Evolutionary conservation across 2,888 invertebrate species (phyloP).

Genomic region (Anaspis maculata): DNA sequence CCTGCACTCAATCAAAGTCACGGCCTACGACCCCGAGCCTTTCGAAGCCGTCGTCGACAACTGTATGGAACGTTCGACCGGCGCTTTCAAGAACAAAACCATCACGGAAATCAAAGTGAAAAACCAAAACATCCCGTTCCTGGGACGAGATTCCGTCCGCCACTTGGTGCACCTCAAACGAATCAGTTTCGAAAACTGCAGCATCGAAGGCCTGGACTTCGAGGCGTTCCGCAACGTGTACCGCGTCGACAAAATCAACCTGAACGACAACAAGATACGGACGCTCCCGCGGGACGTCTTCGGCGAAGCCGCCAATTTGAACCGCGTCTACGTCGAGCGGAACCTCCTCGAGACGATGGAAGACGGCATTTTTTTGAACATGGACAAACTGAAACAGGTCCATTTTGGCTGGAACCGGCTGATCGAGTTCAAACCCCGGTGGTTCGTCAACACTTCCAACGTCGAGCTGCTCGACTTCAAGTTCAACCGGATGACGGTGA

Average conservation of each 20-base stretch:
- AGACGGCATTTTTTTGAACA: constrained; percentile 3
- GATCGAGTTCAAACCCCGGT: neutral
- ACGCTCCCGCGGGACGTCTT: constrained; percentile 1
- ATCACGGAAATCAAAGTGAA: neutral
- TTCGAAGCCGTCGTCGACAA: no score
- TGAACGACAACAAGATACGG: constrained; percentile 1
- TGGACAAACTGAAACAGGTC: constrained; percentile 2
- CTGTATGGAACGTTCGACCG: no score
- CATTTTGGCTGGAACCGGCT: constrained; percentile 3
- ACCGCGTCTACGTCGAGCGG: constrained; percentile 1
- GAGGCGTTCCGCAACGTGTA: constrained; percentile 8
- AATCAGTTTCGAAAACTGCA: constrained; percentile 1
- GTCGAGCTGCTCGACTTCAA: constrained; percentile 6
- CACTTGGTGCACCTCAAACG: constrained; percentile 6
- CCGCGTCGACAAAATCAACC: constrained; percentile 1
- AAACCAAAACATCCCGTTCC: constrained; percentile 4
- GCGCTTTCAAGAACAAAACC: no score
- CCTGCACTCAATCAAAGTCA: no score
- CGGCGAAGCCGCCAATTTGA: constrained; percentile 3
- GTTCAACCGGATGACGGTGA: constrained; percentile 4
- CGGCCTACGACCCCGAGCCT: no score
- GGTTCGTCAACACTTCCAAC: constrained; percentile 6
- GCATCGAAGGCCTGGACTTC: constrained; percentile 3
- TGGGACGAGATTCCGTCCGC: constrained; percentile 4
- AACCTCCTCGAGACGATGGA: constrained; percentile 4